phyloP scores from a whole-genome alignment of 2,113 vertebrate genomes.

The Catharus minimus region DNA sequence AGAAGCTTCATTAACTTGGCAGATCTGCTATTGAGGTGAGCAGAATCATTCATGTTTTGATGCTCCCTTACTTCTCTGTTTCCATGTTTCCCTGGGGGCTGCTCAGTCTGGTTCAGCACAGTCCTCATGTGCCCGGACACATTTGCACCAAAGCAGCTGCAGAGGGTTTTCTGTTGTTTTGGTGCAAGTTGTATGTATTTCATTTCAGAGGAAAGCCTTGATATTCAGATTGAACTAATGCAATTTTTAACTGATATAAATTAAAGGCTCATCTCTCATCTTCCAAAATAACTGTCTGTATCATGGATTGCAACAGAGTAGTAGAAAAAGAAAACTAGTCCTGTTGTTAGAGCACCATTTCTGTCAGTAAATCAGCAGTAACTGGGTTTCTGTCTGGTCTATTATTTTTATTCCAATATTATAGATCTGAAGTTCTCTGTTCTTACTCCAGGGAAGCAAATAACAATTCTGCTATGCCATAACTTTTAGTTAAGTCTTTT shows the following conservation, averaged over 20 bases:
- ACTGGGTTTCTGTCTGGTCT: neutral
- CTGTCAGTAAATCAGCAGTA: neutral
- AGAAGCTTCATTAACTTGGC: neutral
- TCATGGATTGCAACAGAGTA: neutral
- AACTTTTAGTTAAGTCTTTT: neutral
- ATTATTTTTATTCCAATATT: constrained; percentile 5
- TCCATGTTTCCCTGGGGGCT: neutral
- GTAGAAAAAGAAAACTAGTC: neutral
- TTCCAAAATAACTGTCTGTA: neutral
- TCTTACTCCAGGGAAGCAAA: neutral
- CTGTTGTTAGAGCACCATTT: neutral
- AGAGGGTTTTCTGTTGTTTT: neutral
- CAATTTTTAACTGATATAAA: neutral
- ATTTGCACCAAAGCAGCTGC: neutral
- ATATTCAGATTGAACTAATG: neutral
- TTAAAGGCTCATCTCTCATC: neutral
- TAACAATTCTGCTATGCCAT: neutral
- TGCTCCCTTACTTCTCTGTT: neutral
- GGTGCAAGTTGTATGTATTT: neutral
- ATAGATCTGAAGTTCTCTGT: neutral
- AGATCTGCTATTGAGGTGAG: neutral
- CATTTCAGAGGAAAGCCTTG: neutral
- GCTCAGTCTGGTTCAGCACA: neutral
- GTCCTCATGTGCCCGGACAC: neutral
- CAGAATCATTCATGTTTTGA: neutral